Evolutionary conservation across 2,113 vertebrate genomes (phyloP), one percentile per base, ranked within the genome.

Genomic region (Gadus chalcogrammus): DNA sequence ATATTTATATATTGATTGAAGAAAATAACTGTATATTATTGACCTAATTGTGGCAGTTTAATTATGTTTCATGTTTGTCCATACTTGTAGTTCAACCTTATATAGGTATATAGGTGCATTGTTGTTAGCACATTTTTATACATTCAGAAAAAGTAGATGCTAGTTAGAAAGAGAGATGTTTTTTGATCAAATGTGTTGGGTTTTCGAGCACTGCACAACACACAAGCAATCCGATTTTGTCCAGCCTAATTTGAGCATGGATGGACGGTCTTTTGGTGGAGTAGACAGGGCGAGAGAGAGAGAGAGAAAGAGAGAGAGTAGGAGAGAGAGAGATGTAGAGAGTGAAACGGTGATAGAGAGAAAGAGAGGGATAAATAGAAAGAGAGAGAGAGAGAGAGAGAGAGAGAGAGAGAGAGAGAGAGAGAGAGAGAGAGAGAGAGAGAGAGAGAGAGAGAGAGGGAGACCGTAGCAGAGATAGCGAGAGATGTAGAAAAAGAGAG

Each of bases 171-270:
- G 20, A 20, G 20, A 20, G 20, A 20, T 20, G 20, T 20, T 20
- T 20, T 20, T 20, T 20, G 20, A 20, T 20, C 20, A 20, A 20
- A 20, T 20, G 20, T 20, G 20, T 20, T 20, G 20, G 20, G 42
- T 66, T 60, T 6, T 74, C 72, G 20, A 74, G 70, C 65, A 64
- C 75, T 48, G 70, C 71, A 60, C 67, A 66, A 79, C 70, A 79
- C 70, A 75, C 60, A 53, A 52, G n/a, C 67, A 15, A 62, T 61
- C 16, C 15, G 64, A 31, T 31, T 31, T 31, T 71, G 73, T 81
- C 68, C 75, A 68, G 78, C 85, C 83, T 83, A 69, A 87, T 90
- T 89, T 89, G 83, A 91, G 84, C 78, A 20, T 20, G 20, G 20
- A 80, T 79, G 77, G 75, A 86, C 81, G 85, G 76, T 78, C 86